These are phyloP conservation scores for Heliconius melpomene DNA, from an alignment of 1,140 invertebrate species.

Conservation along the genomic window DNA sequence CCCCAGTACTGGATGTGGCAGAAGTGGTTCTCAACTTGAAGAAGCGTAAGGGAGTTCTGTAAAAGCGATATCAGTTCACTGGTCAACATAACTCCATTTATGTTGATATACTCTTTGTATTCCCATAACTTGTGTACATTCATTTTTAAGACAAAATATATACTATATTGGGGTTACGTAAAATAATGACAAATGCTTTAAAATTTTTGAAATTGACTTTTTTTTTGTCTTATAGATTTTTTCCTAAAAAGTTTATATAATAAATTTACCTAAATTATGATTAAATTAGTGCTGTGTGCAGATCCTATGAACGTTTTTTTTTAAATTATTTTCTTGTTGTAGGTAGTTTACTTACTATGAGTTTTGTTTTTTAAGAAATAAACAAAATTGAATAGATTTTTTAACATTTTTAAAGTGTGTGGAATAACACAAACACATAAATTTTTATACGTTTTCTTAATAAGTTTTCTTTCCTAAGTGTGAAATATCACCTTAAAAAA, in stretches of 20 bases:
- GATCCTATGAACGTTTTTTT: no score
- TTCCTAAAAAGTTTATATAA: constrained; percentile 11
- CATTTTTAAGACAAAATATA: constrained; percentile 44
- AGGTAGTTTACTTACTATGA: no score
- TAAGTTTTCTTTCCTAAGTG: no score
- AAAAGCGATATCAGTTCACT: constrained; percentile 85
- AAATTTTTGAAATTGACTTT: not conserved
- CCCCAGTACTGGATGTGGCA: constrained; percentile 88
- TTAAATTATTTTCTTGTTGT: no score
- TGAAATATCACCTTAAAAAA: no score
- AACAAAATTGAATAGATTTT: no score
- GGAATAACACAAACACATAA: no score
- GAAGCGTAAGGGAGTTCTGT: constrained; percentile 85
- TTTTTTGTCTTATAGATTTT: not conserved
- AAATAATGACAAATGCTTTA: not conserved
- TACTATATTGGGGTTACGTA: not conserved
- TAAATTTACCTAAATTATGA: not conserved
- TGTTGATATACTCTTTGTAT: constrained; percentile 69
- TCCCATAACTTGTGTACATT: constrained; percentile 74
- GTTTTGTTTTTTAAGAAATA: no score
- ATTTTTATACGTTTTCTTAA: no score
- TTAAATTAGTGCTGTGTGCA: not conserved
- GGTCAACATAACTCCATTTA: constrained; percentile 83
- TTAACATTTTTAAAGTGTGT: no score
- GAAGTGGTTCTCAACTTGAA: constrained; percentile 90